These are phyloP conservation scores for Myxocyprinus asiaticus DNA, from an alignment of 2,113 vertebrate genomes.

Conservation along the genomic window DNA sequence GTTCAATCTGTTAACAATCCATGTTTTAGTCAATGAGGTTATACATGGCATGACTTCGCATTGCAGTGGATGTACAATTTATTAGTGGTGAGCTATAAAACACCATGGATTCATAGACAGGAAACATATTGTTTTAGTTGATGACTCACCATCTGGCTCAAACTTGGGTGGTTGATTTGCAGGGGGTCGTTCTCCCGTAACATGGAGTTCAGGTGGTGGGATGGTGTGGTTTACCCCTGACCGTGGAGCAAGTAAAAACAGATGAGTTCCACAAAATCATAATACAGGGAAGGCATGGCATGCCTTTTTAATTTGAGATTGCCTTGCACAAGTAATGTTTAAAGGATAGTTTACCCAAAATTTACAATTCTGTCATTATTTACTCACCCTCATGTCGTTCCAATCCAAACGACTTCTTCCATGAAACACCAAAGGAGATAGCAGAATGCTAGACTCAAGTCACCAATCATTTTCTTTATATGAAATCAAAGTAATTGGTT, in stretches of 20 bases:
- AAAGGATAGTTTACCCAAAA: too few species aligned
- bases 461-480: too few species aligned
- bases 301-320: neutral
- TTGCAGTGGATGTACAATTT: neutral
- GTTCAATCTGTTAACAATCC: too few species aligned
- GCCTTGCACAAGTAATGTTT: neutral
- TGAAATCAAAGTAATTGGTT: too few species aligned
- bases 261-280: neutral
- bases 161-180: slow-evolving; percentile 58
- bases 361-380: too few species aligned
- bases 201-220: slow-evolving; percentile 67
- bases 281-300: neutral
- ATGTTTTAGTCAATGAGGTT: too few species aligned
- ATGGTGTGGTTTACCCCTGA: slow-evolving; percentile 62
- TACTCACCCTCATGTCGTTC: too few species aligned
- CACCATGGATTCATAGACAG: neutral
- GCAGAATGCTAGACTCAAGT: too few species aligned
- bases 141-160: slow-evolving; percentile 51
- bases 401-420: too few species aligned
- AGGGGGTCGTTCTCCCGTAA: slow-evolving; percentile 17
- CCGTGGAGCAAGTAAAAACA: slow-evolving; percentile 38
- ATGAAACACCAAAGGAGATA: too few species aligned
- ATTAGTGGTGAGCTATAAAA: neutral
- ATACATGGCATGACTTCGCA: neutral
- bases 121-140: too few species aligned